Evolutionary conservation across 2,113 vertebrate genomes (phyloP), one percentile per base, ranked within the genome.

Genomic region (Sisor rabdophorus): DNA sequence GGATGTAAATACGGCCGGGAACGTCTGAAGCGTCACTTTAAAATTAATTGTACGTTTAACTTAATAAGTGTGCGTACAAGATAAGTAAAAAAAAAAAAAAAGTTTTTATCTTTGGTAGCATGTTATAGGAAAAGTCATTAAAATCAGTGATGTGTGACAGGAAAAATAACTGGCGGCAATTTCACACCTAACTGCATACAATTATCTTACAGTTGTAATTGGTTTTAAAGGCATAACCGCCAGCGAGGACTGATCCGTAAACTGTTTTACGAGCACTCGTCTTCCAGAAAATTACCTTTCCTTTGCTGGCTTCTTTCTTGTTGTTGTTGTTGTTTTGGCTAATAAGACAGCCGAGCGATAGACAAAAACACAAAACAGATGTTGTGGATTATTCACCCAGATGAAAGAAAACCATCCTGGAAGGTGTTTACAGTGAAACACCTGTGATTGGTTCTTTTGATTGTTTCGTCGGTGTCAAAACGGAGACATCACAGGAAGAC

Each of bases 161-260:
- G 50, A 69, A 69, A 69, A 69, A 69, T 69, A 69, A 69, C 47
- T 1, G 11, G 4, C 47, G 28, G 65, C 65, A 69, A 69, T 69
- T 69, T 69, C 65, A 69, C 65, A 69, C 65, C 24, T 52, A 69
- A 69, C 65, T 69, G 65, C 47, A 52, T 69, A n/a, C 65, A 69
- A 69, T 69, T 69, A 69, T 50, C 65, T 52, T 30, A 50, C 28
- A 52, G 65, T 69, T 69, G 65, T 69, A 69, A 69, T 69, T 69
- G 47, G 44, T 52, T 69, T 69, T 69, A 69, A 69, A 69, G n/a
- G 24, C 24, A 52, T 26, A 69, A 30, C 65, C 52, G 65, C 65
- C 65, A 52, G 65, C 52, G 26, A 69, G 65, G 65, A 69, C 24
- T 52, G 65, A 69, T 69, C 65, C 26, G 65, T 44, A 52, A 30